phyloP scores from a whole-genome alignment of 2,797 vertebrate species.

The Syngnathus rostellatus region DNA sequence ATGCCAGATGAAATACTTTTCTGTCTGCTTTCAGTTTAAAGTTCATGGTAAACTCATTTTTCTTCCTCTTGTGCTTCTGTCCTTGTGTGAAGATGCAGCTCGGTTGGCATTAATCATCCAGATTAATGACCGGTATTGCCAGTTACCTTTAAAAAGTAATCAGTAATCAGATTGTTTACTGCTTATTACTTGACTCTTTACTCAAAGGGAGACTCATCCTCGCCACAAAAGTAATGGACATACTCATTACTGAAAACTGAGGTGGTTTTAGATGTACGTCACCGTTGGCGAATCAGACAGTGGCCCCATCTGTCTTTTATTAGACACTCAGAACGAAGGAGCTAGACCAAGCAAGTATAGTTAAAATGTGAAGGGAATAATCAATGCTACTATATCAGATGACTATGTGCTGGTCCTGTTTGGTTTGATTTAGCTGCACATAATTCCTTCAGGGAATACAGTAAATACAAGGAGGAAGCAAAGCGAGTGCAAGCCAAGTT shows the following conservation, averaged over 20 bases:
- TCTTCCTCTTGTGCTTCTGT: conserved; percentile 15
- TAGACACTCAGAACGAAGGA: background rate
- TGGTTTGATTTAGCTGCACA: conserved; percentile 48
- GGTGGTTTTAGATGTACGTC: background rate
- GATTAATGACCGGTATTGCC: conserved; percentile 48
- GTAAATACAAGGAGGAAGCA: conserved; percentile 47
- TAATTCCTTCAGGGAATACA: conserved; percentile 45
- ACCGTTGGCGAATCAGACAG: conserved; percentile 10
- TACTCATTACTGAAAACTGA: background rate
- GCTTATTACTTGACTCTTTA: too few species aligned
- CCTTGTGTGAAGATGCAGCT: conserved; percentile 31
- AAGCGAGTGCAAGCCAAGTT: conserved; percentile 36
- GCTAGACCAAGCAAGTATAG: conserved; percentile 15
- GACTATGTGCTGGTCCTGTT: conserved; percentile 45
- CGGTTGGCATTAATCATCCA: conserved; percentile 27
- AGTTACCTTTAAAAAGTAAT: too few species aligned
- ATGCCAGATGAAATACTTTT: conserved; percentile 20
- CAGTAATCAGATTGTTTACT: too few species aligned
- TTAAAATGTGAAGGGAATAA: conserved; percentile 39
- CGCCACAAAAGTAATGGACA: too few species aligned
- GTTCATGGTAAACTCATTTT: conserved; percentile 35
- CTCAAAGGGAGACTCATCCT: too few species aligned
- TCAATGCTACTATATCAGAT: conserved; percentile 49
- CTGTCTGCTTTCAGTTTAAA: conserved; percentile 29
- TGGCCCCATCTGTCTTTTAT: background rate